Conservation (phyloP, 2,888 invertebrate genomes). For the Dugesia japonica region DNA sequence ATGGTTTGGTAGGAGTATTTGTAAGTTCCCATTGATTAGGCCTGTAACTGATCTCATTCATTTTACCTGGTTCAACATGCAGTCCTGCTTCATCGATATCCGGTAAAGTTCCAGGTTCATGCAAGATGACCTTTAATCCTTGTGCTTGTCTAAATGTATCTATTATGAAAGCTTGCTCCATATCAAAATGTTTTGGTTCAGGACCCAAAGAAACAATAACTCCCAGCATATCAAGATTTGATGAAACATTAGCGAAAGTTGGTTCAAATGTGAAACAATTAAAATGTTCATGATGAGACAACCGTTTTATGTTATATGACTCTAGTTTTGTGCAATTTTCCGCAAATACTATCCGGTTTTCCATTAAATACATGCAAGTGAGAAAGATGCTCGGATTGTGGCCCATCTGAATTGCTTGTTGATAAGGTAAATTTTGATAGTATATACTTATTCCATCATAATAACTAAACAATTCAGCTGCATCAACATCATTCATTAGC, state of each 20-base stretch:
- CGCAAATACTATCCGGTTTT: background rate
- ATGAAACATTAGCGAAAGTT: background rate
- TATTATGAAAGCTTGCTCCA: conserved; percentile 31
- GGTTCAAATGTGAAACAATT: conserved; percentile 36
- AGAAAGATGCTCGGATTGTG: conserved; percentile 26
- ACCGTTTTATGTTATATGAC: conserved; percentile 26
- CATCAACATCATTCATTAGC: background rate
- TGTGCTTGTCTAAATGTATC: conserved; percentile 35
- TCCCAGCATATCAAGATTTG: conserved; percentile 20
- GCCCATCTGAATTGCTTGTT: conserved; percentile 24
- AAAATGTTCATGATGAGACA: conserved; percentile 33
- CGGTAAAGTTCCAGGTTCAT: conserved; percentile 35
- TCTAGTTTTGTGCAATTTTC: conserved; percentile 21
- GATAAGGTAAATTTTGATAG: conserved; percentile 32
- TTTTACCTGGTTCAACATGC: conserved; percentile 34
- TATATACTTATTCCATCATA: conserved; percentile 32
- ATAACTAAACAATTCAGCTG: background rate
- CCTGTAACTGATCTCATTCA: conserved; percentile 34
- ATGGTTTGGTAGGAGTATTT: conserved; percentile 33
- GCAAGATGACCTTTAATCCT: conserved; percentile 30
- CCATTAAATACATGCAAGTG: conserved; percentile 27
- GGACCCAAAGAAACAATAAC: conserved; percentile 32
- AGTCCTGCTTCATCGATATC: conserved; percentile 33
- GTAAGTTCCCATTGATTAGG: conserved; percentile 25
- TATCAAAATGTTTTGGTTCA: conserved; percentile 20